phyloP scores from a whole-genome alignment of 2,113 vertebrate species.

The Hippocampus comes region DNA sequence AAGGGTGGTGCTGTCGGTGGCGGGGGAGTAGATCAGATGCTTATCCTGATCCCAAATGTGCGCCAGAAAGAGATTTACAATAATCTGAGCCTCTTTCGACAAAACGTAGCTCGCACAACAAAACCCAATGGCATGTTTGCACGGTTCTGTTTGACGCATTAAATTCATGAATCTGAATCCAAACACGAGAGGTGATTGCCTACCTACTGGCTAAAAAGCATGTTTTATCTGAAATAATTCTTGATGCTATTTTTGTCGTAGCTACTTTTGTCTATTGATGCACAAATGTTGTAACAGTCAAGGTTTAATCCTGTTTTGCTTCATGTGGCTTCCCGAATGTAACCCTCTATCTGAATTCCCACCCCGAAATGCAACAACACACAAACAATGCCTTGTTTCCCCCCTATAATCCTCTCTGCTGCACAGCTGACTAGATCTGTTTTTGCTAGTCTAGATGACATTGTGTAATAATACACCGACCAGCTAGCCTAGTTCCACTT shows the following conservation, averaged over 20 bases:
- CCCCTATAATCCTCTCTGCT: conserved; percentile 28
- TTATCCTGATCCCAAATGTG: conserved; percentile 62
- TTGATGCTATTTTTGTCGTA: not conserved
- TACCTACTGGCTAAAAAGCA: conserved; percentile 1
- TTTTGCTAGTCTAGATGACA: conserved; percentile 8
- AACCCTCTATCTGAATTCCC: conserved; percentile 20
- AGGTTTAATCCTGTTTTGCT: conserved; percentile 9
- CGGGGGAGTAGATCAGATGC: conserved; percentile 17
- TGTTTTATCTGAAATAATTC: not conserved
- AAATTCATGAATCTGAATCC: conserved; percentile 28
- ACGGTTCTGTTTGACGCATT: not conserved
- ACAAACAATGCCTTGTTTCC: conserved; percentile 51
- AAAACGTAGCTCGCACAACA: conserved; percentile 40
- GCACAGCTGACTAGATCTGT: not conserved
- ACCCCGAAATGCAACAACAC: conserved; percentile 11
- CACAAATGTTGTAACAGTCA: conserved; percentile 15
- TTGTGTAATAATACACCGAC: conserved; percentile 43
- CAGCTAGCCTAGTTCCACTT: not conserved
- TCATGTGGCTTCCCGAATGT: conserved; percentile 9
- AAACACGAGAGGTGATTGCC: conserved; percentile 20
- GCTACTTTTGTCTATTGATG: not conserved
- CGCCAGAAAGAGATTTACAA: conserved; percentile 46
- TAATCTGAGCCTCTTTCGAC: conserved; percentile 56
- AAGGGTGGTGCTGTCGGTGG: not conserved
- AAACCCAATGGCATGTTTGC: conserved; percentile 43